phyloP scores from a whole-genome alignment of 2,888 invertebrate species.

The Zaprionus lineosus region DNA sequence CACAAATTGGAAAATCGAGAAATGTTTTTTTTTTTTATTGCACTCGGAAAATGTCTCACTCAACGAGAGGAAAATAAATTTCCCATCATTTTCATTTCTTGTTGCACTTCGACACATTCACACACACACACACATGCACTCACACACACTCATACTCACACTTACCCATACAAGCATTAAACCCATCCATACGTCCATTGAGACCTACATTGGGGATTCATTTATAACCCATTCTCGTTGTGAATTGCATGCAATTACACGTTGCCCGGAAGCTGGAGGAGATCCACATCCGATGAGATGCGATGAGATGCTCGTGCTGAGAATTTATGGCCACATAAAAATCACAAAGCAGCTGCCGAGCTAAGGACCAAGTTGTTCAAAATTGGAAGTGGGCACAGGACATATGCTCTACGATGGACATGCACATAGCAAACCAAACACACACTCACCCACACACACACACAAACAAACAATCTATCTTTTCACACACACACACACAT shows the following conservation, averaged over 20 bases:
- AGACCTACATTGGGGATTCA: no score
- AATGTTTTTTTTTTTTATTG: conserved; percentile 49
- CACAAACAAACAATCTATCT: not conserved
- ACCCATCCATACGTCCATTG: no score
- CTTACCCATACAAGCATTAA: no score
- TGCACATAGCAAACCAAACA: not conserved
- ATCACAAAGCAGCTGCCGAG: conserved; percentile 52
- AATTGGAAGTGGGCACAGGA: conserved; percentile 41
- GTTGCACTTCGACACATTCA: conserved; percentile 5
- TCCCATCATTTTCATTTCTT: conserved; percentile 9
- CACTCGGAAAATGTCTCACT: conserved; percentile 32
- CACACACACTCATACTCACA: no score
- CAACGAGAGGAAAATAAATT: conserved; percentile 38
- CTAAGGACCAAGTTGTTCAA: conserved; percentile 36
- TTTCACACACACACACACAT: no score
- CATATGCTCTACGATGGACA: conserved; percentile 20
- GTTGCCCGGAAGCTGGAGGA: conserved; percentile 22
- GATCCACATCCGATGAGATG: not conserved
- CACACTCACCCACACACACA: not conserved
- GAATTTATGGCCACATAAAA: conserved; percentile 71
- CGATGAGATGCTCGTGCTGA: conserved; percentile 33
- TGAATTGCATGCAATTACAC: conserved; percentile 49
- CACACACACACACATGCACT: conserved; percentile 31
- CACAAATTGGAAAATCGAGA: conserved; percentile 73
- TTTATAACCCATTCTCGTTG: conserved; percentile 55